Evolutionary conservation across 1,140 invertebrate genomes (phyloP).

Genomic region (Paramacrobiotus metropolitanus): DNA sequence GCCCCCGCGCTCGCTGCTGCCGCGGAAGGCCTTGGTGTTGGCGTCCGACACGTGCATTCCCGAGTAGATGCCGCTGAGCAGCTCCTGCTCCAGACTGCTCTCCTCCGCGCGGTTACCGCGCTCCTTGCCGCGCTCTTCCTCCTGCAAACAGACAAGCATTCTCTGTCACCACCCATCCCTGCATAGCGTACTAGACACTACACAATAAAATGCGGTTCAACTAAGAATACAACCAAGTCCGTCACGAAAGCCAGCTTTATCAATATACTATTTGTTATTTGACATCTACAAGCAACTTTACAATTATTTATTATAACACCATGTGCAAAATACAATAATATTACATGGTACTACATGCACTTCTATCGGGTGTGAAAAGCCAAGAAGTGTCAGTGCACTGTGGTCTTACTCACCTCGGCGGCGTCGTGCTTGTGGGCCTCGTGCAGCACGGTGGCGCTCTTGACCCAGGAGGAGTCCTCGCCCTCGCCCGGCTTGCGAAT

Average conservation of each 20-base stretch:
- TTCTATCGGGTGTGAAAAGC: neutral
- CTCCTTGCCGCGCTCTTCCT: neutral
- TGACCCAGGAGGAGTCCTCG: conserved; percentile 67
- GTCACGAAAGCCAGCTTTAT: no score
- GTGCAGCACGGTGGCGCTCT: conserved; percentile 59
- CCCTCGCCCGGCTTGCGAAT: conserved; percentile 72
- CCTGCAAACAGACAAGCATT: neutral
- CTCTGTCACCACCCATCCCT: no score
- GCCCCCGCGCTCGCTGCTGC: neutral
- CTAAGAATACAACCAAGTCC: no score
- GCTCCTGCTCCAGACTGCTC: neutral
- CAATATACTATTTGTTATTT: no score
- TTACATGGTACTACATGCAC: no score
- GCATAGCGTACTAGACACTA: no score
- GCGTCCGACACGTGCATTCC: no score
- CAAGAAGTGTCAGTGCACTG: no score
- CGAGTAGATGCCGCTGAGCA: neutral
- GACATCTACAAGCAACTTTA: no score
- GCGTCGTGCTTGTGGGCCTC: neutral
- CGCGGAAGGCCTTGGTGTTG: no score
- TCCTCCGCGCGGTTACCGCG: neutral
- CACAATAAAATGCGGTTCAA: no score
- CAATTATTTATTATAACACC: neutral
- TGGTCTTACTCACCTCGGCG: neutral
- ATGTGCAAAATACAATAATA: neutral